Base-by-base conservation (phyloP, 2,888 invertebrate species). In the Vesta saturnalis region DNA sequence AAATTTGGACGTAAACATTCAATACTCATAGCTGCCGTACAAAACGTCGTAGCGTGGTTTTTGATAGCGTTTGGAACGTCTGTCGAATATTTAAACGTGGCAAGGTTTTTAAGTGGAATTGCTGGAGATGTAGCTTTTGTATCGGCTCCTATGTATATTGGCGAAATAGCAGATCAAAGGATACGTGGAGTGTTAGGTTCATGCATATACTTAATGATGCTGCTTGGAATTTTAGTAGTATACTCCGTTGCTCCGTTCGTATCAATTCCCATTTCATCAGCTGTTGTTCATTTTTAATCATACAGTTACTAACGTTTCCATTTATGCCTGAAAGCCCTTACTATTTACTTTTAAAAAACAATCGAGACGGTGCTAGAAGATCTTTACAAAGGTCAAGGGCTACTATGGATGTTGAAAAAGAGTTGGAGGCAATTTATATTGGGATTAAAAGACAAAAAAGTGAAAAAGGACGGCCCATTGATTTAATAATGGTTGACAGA, bases 311-410 rank as follows among this genome's bases (percentile, higher is more conserved):
- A 5, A 75, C 80, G 0, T 82, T 83, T 67, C 76, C 80, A 0
- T 83, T 82, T 72, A 81, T 84, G 80, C 84, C 83, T 1, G 82
- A 84, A 70, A 81, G 81, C 0, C 84, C 84, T 0, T 83, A 84
- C 70, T 84, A 78, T 64, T 71, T 81, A 0, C 70, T 84, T 0
- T 73, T 77, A 19, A 79, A 79, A 64, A 78, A 77, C 8, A 76
- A 79, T 60, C 69, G 70, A 23, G 81, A 79, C 6, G 72, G 77
- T 55, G 83, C 83, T 0, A 73, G 74, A 66, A 77, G 75, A 69
- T 76, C 82, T 1, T 60, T 83, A 39, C 73, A 76, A 30, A 78
- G 79, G 49, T 73, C 84, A 8, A 67, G 81, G 49, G 73, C 74
- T 2, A 70, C 71, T 10, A 67, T 67, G 8, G 75, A 83, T 57